Conservation (phyloP, 2,113 vertebrate genomes). For the Semicossyphus pulcher region DNA sequence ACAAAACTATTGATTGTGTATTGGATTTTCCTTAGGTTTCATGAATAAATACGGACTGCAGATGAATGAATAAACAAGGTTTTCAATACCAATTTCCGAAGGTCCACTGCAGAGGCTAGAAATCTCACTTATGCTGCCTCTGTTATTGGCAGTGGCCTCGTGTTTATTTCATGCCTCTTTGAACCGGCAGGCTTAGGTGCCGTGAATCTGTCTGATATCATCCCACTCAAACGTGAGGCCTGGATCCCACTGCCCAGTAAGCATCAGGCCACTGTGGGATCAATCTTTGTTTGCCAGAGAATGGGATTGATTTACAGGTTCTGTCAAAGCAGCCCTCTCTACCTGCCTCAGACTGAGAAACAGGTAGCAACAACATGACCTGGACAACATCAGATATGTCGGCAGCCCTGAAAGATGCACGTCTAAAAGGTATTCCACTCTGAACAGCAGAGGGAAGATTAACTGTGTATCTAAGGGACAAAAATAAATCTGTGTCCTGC, state of each 20-base stretch:
- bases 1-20: conserved; percentile 56
- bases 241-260: conserved; percentile 70
- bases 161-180: conserved; percentile 85
- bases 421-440: conserved; percentile 37
- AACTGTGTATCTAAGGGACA: conserved; percentile 44
- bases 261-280: conserved; percentile 77
- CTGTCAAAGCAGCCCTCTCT: conserved; percentile 82
- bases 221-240: conserved; percentile 82
- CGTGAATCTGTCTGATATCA: conserved; percentile 80
- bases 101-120: conserved; percentile 53
- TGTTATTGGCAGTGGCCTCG: conserved; percentile 71
- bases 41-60: conserved; percentile 59
- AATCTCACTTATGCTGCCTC: conserved; percentile 54
- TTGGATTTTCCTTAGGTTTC: conserved; percentile 54
- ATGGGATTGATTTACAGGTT: conserved; percentile 84
- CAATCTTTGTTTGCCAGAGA: conserved; percentile 83
- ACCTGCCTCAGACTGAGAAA: conserved; percentile 77
- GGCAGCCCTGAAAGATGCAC: conserved; percentile 44
- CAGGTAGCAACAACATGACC: conserved; percentile 71
- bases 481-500: conserved; percentile 32
- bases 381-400: conserved; percentile 68
- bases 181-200: conserved; percentile 76
- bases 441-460: conserved; percentile 36
- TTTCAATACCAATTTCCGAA: conserved; percentile 68
- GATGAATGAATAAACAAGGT: conserved; percentile 66